Evolutionary conservation across 2,797 vertebrate species (phyloP).

Genomic region (Microchirus variegatus): DNA sequence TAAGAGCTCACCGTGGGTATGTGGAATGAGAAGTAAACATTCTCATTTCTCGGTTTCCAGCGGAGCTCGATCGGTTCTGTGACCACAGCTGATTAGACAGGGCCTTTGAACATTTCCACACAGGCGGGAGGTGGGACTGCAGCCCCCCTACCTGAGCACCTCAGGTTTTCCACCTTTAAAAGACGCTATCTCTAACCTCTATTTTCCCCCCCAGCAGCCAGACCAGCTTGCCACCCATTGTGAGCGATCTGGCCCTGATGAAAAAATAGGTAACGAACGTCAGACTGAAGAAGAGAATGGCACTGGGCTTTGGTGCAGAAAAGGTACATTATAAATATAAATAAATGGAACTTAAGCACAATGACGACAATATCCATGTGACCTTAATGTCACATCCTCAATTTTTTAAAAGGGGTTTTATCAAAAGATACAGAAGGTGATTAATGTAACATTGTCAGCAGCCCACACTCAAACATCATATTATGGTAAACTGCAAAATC

Average conservation of each 20-base stretch:
- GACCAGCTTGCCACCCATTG: slow-evolving; percentile 34
- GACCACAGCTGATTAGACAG: slow-evolving; percentile 48
- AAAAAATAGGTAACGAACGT: background rate
- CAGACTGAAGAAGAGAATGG: no score
- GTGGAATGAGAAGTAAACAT: slow-evolving; percentile 64
- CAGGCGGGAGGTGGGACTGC: slow-evolving; percentile 29
- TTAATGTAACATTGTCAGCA: no score
- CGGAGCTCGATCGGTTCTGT: slow-evolving; percentile 6
- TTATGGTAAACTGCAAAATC: no score
- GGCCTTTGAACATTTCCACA: slow-evolving; percentile 14
- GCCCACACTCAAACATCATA: no score
- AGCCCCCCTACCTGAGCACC: slow-evolving; percentile 32
- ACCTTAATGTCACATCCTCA: no score
- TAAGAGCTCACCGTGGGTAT: slow-evolving; percentile 46
- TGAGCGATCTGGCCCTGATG: slow-evolving; percentile 19
- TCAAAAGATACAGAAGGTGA: no score
- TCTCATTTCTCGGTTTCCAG: slow-evolving; percentile 56
- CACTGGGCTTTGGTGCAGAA: no score
- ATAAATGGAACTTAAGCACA: no score
- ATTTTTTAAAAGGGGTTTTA: no score
- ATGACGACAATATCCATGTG: no score
- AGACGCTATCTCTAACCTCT: slow-evolving; percentile 29
- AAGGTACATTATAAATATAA: no score
- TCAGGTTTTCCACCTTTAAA: slow-evolving; percentile 44
- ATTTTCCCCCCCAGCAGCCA: slow-evolving; percentile 35